phyloP scores from a whole-genome alignment of 2,888 invertebrate genomes.

The Tetragonula carbonaria region DNA sequence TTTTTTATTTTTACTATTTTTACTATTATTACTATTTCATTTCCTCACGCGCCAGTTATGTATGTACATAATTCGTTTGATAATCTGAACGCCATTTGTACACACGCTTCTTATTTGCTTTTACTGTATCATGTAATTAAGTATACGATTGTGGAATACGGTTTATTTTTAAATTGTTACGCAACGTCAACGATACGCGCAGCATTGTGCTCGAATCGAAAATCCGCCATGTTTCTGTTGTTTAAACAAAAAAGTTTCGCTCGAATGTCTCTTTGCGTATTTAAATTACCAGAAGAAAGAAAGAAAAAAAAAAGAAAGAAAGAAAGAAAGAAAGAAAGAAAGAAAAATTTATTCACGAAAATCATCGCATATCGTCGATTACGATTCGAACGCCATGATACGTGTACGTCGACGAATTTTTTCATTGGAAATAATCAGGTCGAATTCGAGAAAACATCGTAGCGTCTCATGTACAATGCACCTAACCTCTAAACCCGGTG shows the following conservation, averaged over 20 bases:
- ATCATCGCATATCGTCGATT: neutral
- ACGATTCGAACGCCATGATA: slow-evolving; percentile 17
- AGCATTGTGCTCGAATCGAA: slow-evolving; percentile 43
- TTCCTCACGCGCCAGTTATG: neutral
- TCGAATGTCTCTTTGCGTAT: neutral
- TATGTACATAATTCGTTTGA: neutral
- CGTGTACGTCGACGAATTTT: neutral
- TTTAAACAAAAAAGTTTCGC: neutral
- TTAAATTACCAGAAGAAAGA: too few relatives aligned
- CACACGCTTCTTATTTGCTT: slow-evolving; percentile 48
- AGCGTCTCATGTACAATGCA: neutral
- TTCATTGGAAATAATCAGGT: neutral
- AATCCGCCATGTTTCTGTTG: neutral
- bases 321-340: too few relatives aligned
- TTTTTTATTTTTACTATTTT: too few relatives aligned
- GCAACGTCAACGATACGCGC: slow-evolving; percentile 16
- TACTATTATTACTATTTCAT: too few relatives aligned
- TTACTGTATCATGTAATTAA: slow-evolving; percentile 30
- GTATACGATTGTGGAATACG: slow-evolving; percentile 21
- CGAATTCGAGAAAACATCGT: slow-evolving; percentile 16
- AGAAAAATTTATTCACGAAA: too few relatives aligned
- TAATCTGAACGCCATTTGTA: slow-evolving; percentile 21
- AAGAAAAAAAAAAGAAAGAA: too few relatives aligned
- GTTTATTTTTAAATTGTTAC: slow-evolving; percentile 39
- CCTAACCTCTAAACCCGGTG: slow-evolving; percentile 59